Evolutionary conservation across 92 coral and sea anemone genomes (phyloP), one percentile per base, ranked within the genome.

Genomic region (Palythoa grandis): DNA sequence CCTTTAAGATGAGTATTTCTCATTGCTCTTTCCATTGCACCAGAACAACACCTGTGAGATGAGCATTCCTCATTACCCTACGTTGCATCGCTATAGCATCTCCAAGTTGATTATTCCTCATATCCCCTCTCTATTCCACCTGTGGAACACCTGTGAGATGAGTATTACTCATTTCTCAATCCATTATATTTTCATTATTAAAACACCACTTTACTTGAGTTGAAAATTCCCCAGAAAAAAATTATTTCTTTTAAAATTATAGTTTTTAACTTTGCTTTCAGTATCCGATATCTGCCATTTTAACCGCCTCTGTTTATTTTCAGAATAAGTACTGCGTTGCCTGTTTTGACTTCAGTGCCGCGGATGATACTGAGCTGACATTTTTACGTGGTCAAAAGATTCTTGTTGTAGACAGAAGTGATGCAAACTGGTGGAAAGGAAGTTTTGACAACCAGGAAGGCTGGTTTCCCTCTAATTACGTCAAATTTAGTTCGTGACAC

Each of bases 341-440:
- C 8, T 56, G 75, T 53, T 94, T 88, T 87, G 98, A 97, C 87
- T 97, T 97, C 68, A 86, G 24, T 50, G 95, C 99, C 13, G 97
- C 93, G 87, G 99, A 97, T 76, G 97, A 91, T 5, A 93, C 95
- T 38, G 99, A 97, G 88, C 82, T 97, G 82, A 90, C 88, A 56
- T 97, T 97, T 78, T 95, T 93, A 77, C 95, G 95, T 53, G 97
- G 95, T n/a, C 89, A 90, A 78, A 47, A 65, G 22, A 97, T 97
- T 47, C 72, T 74, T 50, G 95, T 97, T 25, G 37, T 92, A 63
- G 98, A 97, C 78, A 93, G 88, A 72, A 90, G 90, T 63, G 99
- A 97, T 65, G 71, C 88, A 11, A 97, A 97, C 89, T 97, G 99
- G 99, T 97, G 99, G 99, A 93, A 94, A 90, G 99, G 99, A 23